Conservation (phyloP, 2,888 invertebrate species). For the Heliconius charithonia region DNA sequence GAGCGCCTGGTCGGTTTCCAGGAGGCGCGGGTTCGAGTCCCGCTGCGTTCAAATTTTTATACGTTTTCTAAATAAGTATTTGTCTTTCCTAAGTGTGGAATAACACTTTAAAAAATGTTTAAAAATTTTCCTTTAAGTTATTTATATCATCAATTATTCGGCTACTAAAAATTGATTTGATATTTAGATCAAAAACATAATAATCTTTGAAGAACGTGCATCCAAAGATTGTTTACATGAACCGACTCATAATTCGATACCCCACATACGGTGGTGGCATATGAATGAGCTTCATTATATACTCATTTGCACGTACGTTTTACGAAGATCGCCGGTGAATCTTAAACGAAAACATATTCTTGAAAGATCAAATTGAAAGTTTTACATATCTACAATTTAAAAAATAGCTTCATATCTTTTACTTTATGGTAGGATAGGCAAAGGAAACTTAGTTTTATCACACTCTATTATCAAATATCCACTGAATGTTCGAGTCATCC, state of each 20-base stretch:
- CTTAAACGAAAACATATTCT: constrained; percentile 3
- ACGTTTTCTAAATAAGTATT: too few relatives aligned
- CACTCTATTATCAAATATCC: too few relatives aligned
- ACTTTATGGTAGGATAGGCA: too few relatives aligned
- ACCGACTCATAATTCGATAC: constrained; percentile 65
- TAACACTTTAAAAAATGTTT: too few relatives aligned
- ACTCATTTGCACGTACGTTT: constrained; percentile 60
- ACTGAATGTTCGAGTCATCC: too few relatives aligned
- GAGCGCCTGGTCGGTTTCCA: too few relatives aligned
- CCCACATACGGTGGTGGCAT: constrained; percentile 56
- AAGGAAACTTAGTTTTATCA: too few relatives aligned
- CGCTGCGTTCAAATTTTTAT: too few relatives aligned
- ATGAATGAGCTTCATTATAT: constrained; percentile 61
- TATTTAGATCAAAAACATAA: constrained; percentile 27
- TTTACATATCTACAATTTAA: neutral
- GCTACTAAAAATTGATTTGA: neutral
- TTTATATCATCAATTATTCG: neutral
- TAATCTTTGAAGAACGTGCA: constrained; percentile 34
- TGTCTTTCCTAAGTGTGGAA: too few relatives aligned
- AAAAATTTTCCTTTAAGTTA: neutral
- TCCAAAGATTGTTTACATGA: constrained; percentile 41
- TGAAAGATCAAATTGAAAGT: neutral
- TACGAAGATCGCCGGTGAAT: constrained; percentile 47
- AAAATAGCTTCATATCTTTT: neutral
- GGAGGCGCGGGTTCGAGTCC: too few relatives aligned